phyloP scores from a whole-genome alignment of 23 tunicate species.

The Halocynthia roretzi region DNA sequence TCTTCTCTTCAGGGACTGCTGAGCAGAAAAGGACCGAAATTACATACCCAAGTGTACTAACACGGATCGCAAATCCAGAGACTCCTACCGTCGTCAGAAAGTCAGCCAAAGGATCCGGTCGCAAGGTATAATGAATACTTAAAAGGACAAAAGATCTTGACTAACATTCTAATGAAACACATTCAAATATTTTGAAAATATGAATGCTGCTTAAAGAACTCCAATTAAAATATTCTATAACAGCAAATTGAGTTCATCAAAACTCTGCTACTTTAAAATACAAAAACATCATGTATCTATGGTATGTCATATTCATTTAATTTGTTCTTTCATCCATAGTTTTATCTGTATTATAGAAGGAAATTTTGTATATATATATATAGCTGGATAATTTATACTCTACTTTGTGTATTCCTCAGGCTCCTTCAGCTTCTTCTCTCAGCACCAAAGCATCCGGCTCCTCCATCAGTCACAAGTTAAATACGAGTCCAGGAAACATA shows the following conservation, averaged over 20 bases:
- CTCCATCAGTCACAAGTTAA: not conserved
- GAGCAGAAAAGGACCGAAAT: constrained; percentile 51
- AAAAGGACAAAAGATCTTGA: not conserved
- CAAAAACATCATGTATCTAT: too few species aligned
- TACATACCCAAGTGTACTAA: constrained; percentile 39
- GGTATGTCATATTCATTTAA: too few species aligned
- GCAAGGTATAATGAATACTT: constrained; percentile 8
- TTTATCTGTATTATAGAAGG: too few species aligned
- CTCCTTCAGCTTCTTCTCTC: not conserved
- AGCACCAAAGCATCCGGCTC: not conserved
- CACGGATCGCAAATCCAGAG: constrained; percentile 61
- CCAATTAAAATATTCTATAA: too few species aligned
- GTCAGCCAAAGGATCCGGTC: constrained; percentile 32
- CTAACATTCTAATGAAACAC: too few species aligned
- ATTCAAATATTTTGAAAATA: too few species aligned
- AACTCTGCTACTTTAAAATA: too few species aligned
- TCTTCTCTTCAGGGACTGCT: constrained; percentile 35
- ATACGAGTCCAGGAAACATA: constrained; percentile 11
- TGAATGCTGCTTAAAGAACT: too few species aligned
- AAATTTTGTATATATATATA: not conserved
- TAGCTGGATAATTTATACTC: not conserved
- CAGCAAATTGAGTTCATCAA: too few species aligned
- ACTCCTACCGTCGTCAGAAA: constrained; percentile 77
- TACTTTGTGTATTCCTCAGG: constrained; percentile 4
- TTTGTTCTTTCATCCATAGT: too few species aligned